Conservation (phyloP, 2,797 vertebrate genomes). For the Poeciliopsis presidionis region DNA sequence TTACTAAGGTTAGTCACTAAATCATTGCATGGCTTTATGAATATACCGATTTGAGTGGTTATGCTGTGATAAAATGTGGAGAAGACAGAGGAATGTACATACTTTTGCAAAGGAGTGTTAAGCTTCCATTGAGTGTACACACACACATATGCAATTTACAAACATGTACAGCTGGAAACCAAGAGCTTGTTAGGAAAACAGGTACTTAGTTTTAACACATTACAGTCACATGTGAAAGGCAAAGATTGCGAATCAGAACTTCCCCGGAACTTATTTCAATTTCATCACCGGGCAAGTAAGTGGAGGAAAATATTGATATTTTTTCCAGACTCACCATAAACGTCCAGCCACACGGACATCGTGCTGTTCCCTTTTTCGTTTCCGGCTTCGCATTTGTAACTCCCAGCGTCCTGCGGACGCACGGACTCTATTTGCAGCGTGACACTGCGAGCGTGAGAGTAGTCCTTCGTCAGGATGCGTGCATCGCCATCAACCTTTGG, state of each 20-base stretch:
- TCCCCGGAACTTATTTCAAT: not conserved
- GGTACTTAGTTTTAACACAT: not conserved
- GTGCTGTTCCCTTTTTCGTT: slow-evolving; percentile 87
- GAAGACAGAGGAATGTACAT: not conserved
- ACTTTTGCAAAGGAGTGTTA: not conserved
- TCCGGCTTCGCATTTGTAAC: slow-evolving; percentile 88
- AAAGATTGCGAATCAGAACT: not conserved
- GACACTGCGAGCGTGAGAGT: slow-evolving; percentile 73
- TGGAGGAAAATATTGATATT: no score
- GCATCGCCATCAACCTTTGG: slow-evolving; percentile 76
- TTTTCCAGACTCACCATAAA: slow-evolving; percentile 85
- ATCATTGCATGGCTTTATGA: no score
- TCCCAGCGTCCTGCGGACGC: slow-evolving; percentile 84
- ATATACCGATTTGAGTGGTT: not conserved
- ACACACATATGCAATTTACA: not conserved
- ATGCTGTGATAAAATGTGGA: not conserved
- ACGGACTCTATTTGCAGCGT: slow-evolving; percentile 83
- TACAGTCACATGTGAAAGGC: not conserved
- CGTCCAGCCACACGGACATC: slow-evolving; percentile 88
- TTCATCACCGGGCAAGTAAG: not conserved
- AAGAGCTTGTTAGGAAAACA: not conserved
- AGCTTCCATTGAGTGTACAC: not conserved
- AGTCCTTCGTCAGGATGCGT: slow-evolving; percentile 76
- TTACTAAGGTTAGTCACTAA: not conserved
- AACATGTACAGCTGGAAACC: not conserved